These are phyloP conservation scores for Cairina moschata DNA, from an alignment of 2,113 vertebrate genomes.

Conservation along the genomic window DNA sequence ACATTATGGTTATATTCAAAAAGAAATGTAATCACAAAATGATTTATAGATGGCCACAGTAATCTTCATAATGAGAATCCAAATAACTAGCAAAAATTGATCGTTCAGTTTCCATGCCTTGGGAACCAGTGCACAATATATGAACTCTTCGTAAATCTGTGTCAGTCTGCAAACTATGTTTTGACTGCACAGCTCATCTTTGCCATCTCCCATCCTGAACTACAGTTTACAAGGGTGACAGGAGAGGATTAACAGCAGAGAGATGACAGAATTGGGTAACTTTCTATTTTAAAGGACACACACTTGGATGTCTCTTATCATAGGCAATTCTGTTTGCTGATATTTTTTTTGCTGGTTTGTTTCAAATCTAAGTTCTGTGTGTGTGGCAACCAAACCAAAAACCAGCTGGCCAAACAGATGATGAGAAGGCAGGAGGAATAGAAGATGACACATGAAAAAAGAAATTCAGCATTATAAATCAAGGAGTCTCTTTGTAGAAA, in stretches of 20 bases:
- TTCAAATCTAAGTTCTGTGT: neutral
- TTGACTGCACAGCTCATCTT: neutral
- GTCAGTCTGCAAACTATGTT: neutral
- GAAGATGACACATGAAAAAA: neutral
- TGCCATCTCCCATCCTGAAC: neutral
- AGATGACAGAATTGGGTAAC: neutral
- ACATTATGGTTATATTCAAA: neutral
- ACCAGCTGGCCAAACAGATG: neutral
- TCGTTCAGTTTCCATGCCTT: neutral
- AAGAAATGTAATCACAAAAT: slow-evolving; percentile 1
- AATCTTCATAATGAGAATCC: neutral
- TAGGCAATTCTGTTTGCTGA: neutral
- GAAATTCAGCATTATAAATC: neutral
- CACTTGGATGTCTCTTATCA: neutral
- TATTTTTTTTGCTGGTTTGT: neutral
- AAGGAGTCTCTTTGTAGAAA: neutral
- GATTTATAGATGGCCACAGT: neutral
- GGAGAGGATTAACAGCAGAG: neutral
- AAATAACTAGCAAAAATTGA: neutral
- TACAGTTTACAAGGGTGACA: neutral
- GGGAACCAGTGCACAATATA: neutral
- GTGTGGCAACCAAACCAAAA: neutral
- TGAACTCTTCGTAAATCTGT: neutral
- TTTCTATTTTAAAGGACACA: neutral
- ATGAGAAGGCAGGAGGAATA: neutral